phyloP scores from a whole-genome alignment of 2,888 invertebrate species.

The Clanis bilineata region DNA sequence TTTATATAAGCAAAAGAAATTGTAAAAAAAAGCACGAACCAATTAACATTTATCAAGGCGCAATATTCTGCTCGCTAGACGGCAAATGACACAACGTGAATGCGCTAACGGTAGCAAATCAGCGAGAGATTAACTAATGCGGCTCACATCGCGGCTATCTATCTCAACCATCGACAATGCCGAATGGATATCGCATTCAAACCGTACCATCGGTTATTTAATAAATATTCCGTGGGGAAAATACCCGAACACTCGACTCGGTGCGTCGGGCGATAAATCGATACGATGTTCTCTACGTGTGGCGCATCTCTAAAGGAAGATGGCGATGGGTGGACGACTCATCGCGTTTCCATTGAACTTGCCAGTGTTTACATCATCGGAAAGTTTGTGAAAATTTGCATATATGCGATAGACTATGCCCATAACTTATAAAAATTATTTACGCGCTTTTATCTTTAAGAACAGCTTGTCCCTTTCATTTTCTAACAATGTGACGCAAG shows the following conservation, averaged over 20 bases:
- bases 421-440: too few relatives aligned
- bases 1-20: background rate
- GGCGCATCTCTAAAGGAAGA: conserved; percentile 44
- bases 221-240: conserved; percentile 46
- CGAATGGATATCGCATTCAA: conserved; percentile 32
- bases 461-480: too few relatives aligned
- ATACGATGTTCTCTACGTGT: conserved; percentile 42
- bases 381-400: background rate
- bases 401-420: too few relatives aligned
- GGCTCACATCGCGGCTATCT: conserved; percentile 12
- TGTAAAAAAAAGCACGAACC: background rate
- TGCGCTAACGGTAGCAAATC: conserved; percentile 5
- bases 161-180: conserved; percentile 9
- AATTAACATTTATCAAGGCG: conserved; percentile 6
- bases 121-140: conserved; percentile 13
- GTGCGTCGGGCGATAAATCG: conserved; percentile 43
- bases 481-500: too few relatives aligned
- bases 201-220: conserved; percentile 30
- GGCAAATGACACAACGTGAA: conserved; percentile 3
- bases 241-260: conserved; percentile 35
- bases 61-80: conserved; percentile 3
- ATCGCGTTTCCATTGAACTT: conserved; percentile 29
- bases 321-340: conserved; percentile 34
- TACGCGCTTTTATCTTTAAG: too few relatives aligned
- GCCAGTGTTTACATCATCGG: conserved; percentile 20